Conservation (phyloP, 2,888 invertebrate species). For the Antitype chi region DNA sequence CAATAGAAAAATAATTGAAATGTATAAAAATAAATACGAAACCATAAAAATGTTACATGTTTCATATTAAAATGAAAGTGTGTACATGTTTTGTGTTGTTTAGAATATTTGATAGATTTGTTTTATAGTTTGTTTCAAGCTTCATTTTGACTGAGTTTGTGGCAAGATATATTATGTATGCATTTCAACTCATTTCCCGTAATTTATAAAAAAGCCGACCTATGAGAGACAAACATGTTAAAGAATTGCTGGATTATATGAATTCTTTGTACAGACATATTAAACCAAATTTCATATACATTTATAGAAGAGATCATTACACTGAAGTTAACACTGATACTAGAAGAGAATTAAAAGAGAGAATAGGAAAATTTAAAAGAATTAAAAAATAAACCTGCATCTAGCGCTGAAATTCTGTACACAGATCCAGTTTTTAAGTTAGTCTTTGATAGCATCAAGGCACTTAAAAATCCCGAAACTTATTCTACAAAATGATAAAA, state of each 20-base stretch:
- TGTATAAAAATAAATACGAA: not conserved
- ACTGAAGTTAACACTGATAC: no score
- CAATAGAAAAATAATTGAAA: conserved; percentile 5
- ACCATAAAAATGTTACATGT: conserved; percentile 22
- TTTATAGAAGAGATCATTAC: no score
- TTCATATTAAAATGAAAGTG: conserved; percentile 43
- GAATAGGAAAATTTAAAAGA: no score
- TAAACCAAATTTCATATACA: no score
- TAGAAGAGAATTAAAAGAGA: no score
- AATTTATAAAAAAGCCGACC: not conserved
- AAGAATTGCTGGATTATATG: no score
- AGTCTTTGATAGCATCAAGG: not conserved
- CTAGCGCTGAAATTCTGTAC: not conserved
- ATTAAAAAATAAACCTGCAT: no score
- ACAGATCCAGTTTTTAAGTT: not conserved
- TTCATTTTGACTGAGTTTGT: not conserved
- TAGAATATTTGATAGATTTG: conserved; percentile 37
- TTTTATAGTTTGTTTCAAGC: conserved; percentile 13
- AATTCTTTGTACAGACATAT: no score
- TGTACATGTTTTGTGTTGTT: conserved; percentile 32
- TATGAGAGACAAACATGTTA: no score
- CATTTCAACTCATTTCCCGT: not conserved
- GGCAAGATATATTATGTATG: not conserved
- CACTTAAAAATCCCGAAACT: not conserved
- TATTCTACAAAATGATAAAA: not conserved